phyloP scores from a whole-genome alignment of 2,113 vertebrate species.

The Hypomesus transpacificus region DNA sequence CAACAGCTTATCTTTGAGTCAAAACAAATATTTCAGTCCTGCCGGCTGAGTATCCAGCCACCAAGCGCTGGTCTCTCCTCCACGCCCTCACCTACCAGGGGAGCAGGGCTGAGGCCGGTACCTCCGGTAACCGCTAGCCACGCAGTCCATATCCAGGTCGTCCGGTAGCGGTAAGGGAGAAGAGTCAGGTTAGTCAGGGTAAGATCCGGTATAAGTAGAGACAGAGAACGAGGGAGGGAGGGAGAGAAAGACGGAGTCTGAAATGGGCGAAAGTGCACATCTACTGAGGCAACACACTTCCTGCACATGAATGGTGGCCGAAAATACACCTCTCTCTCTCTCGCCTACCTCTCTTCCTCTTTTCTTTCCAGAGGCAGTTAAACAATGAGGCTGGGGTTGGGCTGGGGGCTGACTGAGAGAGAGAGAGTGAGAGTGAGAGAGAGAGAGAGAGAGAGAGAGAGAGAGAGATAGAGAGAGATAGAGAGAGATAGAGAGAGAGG shows the following conservation, averaged over 20 bases:
- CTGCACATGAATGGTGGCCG: conserved; percentile 23
- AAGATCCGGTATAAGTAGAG: not conserved
- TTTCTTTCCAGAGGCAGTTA: not conserved
- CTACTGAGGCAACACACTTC: conserved; percentile 22
- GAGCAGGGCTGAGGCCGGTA: conserved; percentile 24
- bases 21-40: conserved; percentile 1
- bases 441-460: not conserved
- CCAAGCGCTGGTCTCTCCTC: not conserved
- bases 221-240: not conserved
- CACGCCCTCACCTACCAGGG: conserved; percentile 55
- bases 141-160: conserved; percentile 51
- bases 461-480: not conserved
- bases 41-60: not conserved
- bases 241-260: not conserved
- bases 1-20: conserved; percentile 44
- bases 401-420: not conserved
- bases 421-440: not conserved
- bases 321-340: conserved; percentile 51
- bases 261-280: conserved; percentile 20
- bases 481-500: not conserved
- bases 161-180: not conserved
- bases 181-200: not conserved
- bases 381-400: not conserved
- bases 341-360: not conserved
- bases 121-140: conserved; percentile 30